A percentile compares a stretch with the other conserved stretches of the same genome.
phyloP scores from a whole-genome alignment of 2,113 vertebrate species.

The Verasper variegatus region DNA sequence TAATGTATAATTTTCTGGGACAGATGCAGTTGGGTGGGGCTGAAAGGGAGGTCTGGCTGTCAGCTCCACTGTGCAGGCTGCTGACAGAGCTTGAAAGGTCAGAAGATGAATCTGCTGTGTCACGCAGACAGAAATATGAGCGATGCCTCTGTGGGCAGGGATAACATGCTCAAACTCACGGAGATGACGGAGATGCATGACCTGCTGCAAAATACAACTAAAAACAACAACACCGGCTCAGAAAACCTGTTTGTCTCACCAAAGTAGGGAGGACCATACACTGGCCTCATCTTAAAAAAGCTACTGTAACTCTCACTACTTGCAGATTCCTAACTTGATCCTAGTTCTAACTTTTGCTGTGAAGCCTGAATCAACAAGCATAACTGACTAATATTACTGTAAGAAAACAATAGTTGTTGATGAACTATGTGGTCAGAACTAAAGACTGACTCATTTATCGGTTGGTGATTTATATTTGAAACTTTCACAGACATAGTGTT shows the following conservation, averaged over 20 bases:
- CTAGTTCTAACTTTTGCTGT: background rate
- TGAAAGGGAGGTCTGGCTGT: constrained; percentile 36
- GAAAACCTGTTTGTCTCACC: background rate
- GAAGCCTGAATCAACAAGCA: background rate
- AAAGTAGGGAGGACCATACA: background rate
- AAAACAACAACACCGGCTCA: background rate
- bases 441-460: no score
- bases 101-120: constrained; percentile 50
- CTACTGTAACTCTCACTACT: background rate
- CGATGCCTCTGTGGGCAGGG: constrained; percentile 15
- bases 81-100: constrained; percentile 49
- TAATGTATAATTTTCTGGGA: constrained; percentile 23
- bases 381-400: no score
- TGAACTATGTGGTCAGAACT: background rate
- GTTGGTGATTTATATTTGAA: no score
- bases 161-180: constrained; percentile 8
- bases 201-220: background rate
- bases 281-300: background rate
- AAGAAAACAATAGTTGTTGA: background rate
- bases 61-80: constrained; percentile 33
- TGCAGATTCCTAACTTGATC: background rate
- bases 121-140: constrained; percentile 35
- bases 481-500: no score
- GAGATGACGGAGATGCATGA: background rate
- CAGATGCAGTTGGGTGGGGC: constrained; percentile 13